These are phyloP conservation scores for Aspiorhynchus laticeps DNA, from an alignment of 2,113 vertebrate genomes.

Conservation along the genomic window DNA sequence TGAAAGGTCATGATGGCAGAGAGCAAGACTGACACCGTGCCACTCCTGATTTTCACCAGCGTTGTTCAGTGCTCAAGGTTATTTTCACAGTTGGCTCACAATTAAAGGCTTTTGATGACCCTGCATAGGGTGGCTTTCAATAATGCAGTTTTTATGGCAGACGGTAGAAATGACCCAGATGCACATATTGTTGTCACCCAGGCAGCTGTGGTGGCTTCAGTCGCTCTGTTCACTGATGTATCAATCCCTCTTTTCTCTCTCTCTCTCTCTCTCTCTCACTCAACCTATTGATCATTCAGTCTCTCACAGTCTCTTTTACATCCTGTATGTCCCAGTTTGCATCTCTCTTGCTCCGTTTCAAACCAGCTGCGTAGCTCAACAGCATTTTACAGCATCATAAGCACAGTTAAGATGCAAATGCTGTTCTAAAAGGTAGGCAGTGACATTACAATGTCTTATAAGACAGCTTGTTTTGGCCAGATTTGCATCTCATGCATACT, in stretches of 20 bases:
- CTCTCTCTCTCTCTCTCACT: slow-evolving; percentile 30
- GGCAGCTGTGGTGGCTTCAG: slow-evolving; percentile 36
- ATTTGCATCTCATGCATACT: not conserved
- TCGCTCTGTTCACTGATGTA: not conserved
- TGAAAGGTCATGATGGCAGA: slow-evolving; percentile 9
- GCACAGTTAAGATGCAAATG: not conserved
- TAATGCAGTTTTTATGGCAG: slow-evolving; percentile 51
- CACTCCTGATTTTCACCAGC: not conserved
- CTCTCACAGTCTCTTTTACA: not conserved
- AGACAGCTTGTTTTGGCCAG: not conserved
- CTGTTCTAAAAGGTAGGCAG: not conserved
- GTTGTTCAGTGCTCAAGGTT: not conserved
- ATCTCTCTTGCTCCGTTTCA: slow-evolving; percentile 2
- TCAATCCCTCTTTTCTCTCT: slow-evolving; percentile 36
- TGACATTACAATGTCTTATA: not conserved
- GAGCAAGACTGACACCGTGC: not conserved
- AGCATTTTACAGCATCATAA: not conserved
- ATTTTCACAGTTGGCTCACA: slow-evolving; percentile 35
- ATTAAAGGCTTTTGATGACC: slow-evolving; percentile 41
- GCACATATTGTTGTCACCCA: slow-evolving; percentile 19
- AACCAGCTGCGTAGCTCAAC: not conserved
- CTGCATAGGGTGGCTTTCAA: slow-evolving; percentile 16
- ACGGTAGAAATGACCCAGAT: slow-evolving; percentile 36
- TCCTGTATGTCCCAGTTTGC: slow-evolving; percentile 7
- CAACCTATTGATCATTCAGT: slow-evolving; percentile 71